Evolutionary conservation across 2,797 vertebrate species (phyloP).

Genomic region (Pachyuromys duprasi): DNA sequence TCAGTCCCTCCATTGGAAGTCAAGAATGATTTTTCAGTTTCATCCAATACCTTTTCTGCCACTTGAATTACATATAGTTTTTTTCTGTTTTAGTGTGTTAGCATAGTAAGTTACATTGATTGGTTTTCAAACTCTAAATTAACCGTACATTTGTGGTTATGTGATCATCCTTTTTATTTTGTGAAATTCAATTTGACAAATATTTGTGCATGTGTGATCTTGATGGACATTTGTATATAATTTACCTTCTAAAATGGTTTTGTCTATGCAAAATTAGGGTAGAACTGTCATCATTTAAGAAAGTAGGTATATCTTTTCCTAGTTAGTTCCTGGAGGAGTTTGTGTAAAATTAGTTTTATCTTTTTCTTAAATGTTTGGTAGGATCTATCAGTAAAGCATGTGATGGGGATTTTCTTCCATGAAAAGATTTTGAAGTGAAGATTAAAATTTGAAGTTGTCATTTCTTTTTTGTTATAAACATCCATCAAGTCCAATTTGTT

Average conservation of each 20-base stretch:
- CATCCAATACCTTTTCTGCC: neutral
- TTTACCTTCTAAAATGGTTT: neutral
- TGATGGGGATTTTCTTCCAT: neutral
- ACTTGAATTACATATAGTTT: conserved; percentile 7
- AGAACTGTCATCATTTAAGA: neutral
- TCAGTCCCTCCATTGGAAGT: neutral
- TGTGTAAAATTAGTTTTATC: neutral
- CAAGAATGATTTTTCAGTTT: neutral
- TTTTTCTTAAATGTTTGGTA: conserved; percentile 9
- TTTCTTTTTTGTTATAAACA: neutral
- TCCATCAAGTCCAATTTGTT: neutral
- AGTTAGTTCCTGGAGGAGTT: neutral
- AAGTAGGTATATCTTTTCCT: neutral
- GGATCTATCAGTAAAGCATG: neutral
- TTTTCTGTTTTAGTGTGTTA: conserved; percentile 36
- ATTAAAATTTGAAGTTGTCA: neutral
- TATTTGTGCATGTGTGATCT: neutral
- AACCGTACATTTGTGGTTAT: neutral
- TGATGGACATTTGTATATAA: neutral
- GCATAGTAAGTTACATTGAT: neutral
- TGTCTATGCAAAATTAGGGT: neutral
- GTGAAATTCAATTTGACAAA: conserved; percentile 35
- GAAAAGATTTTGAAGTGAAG: neutral
- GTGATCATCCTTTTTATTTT: conserved; percentile 13
- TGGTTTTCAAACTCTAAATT: conserved; percentile 43